Base-by-base conservation (phyloP, 2,113 vertebrate genomes). In the Melierax canorus region DNA sequence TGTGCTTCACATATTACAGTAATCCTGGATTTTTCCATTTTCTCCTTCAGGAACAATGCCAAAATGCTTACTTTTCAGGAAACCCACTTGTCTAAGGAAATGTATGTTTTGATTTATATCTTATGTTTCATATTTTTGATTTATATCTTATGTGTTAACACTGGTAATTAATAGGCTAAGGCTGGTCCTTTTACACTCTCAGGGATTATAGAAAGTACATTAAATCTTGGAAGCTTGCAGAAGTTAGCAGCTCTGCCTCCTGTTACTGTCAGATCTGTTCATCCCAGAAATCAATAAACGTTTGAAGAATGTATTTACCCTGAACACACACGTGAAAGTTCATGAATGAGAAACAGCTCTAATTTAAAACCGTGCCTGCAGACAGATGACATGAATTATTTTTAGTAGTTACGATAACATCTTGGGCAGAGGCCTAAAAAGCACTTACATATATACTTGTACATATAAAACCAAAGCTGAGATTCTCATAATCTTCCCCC, bases 281-380 rank as follows among this genome's bases (percentile, higher is more conserved):
- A 79, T 41, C 56, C 19, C 45, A 92, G 51, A 85, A 96, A 96
- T 79, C 77, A 92, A 63, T 84, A 88, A 79, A 72, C 11, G 16
- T 81, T 82, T 87, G 73, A 96, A 85, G 39, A 91, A 86, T 45
- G 10, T 76, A 67, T 87, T 88, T 94, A 86, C 30, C 51, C 46
- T 1, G 4, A 90, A 68, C 23, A 74, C 19, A 77, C 45, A 80
- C 6, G 4, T 53, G 66, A 45, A 85, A 91, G 77, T 78, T 94
- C 87, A 81, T 95, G 94, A 96, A 96, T 92, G 90, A 91, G 87
- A 96, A 94, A 76, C 53, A 94, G 66, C 77, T 91, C 77, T 82
- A 81, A 94, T 88, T 94, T 94, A 93, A 93, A 95, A 85, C 89
- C 43, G 32, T 75, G 84, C 36, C 69, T 76, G 77, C 66, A 91